Base-by-base conservation (phyloP, 30 jellyfish, hydroid and myxozoan species). In the Morbakka virulenta region DNA sequence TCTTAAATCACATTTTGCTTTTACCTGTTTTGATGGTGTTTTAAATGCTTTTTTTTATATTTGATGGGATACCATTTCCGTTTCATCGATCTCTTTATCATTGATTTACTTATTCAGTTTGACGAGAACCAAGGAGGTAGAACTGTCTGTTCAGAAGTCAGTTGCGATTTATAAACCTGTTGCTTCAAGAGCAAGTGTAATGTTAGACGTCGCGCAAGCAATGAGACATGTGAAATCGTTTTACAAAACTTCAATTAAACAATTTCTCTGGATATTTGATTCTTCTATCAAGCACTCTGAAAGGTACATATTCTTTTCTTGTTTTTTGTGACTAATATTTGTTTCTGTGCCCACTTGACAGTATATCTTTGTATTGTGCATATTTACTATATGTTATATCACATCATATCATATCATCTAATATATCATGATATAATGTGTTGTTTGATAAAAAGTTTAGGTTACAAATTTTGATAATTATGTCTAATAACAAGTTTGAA, bases 201-300 rank as follows among this genome's bases (percentile, higher is more conserved):
- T 89, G 23, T 89, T 89, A 28, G 89, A 81, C 27, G 93, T 67
- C n/a, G 62, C 92, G 13, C 48, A 83, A 35, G 14, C 77, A 31
- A 89, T 89, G 97, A 21, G 89, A 13, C 20, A 51, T 14, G 52
- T 89, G 35, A 89, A 89, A 11, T 92, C 86, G 1, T 57, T 81
- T 9, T 89, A 89, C 70, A 91, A 76, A 77, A 62, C 77, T 52
- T 81, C 95, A 0, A 82, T 89, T 47, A 76, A 52, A 20, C 95
- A 76, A 49, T 89, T 81, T 50, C 87, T 89, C 9, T 51, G 87
- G 0, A 84, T 79, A 32, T 89, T 74, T 30, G 91, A 74, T 61
- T 52, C 74, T 14, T 66, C 97, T 2, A 82, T 89, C 93, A 81
- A 82, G 69, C 95, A 81, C 68, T 82, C 97, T 17, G 97, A 89